Evolutionary conservation across 2,113 vertebrate species (phyloP).

Genomic region (Thermophis baileyi): DNA sequence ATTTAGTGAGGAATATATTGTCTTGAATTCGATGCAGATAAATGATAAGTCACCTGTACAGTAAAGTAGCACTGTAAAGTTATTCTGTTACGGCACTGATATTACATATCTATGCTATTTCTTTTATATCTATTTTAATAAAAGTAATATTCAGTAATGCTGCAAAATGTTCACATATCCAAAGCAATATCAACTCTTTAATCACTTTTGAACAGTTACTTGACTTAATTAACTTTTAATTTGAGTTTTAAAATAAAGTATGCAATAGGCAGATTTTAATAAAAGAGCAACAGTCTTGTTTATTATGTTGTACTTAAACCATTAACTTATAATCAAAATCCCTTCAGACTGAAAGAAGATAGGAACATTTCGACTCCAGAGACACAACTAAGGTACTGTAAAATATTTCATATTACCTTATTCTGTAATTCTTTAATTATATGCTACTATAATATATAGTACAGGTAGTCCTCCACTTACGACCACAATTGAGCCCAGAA

Average conservation of each 20-base stretch:
- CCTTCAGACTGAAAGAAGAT: neutral
- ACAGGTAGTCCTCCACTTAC: too few relatives aligned
- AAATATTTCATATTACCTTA: neutral
- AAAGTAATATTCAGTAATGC: neutral
- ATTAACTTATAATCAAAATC: neutral
- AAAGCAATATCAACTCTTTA: neutral
- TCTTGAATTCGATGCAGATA: neutral
- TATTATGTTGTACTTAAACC: neutral
- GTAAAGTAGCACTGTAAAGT: neutral
- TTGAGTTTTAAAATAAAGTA: neutral
- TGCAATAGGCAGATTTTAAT: neutral
- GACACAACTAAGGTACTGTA: neutral
- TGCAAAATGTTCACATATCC: neutral
- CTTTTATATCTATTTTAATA: neutral
- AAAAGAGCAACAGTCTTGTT: neutral
- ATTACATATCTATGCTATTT: neutral
- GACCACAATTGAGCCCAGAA: too few relatives aligned
- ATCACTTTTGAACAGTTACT: neutral
- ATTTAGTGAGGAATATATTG: neutral
- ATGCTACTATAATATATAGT: too few relatives aligned
- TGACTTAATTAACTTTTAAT: slow-evolving; percentile 1
- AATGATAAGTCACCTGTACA: neutral
- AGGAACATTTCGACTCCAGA: neutral
- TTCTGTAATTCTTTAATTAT: neutral
- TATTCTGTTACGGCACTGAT: neutral